Conservation (phyloP, 2,888 invertebrate species). For the Tetheella fluctuosa region DNA sequence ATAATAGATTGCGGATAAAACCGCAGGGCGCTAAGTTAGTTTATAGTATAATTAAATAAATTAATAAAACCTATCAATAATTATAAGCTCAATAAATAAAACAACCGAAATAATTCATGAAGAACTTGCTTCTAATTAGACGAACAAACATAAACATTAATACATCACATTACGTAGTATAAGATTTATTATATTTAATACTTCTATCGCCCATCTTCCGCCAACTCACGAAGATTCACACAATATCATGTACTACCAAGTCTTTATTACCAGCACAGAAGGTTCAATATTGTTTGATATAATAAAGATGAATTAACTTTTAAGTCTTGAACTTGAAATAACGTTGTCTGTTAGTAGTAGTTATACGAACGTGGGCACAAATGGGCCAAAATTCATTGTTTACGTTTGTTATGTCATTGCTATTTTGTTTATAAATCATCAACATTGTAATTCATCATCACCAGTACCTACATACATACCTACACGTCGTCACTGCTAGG, state of each 20-base stretch:
- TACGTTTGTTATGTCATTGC: neutral
- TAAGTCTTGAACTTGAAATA: conserved; percentile 24
- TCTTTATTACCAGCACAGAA: neutral
- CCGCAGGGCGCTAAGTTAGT: no score
- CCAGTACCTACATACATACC: no score
- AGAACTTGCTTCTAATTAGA: neutral
- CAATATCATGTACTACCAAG: neutral
- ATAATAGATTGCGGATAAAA: no score
- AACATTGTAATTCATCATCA: neutral
- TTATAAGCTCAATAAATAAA: no score
- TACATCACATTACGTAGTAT: neutral
- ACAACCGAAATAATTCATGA: neutral
- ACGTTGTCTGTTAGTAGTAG: neutral
- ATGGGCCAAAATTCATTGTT: conserved; percentile 1
- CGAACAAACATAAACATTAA: no score
- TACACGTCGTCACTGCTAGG: no score
- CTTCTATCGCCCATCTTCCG: conserved; percentile 18
- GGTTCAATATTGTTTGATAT: neutral
- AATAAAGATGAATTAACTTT: conserved; percentile 9
- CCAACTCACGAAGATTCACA: conserved; percentile 15
- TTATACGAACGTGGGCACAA: neutral
- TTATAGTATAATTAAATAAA: no score
- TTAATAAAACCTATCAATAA: no score
- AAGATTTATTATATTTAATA: neutral
- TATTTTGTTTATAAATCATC: neutral